These are phyloP conservation scores for Istiophorus platypterus DNA, from an alignment of 2,113 vertebrate species.

Conservation along the genomic window DNA sequence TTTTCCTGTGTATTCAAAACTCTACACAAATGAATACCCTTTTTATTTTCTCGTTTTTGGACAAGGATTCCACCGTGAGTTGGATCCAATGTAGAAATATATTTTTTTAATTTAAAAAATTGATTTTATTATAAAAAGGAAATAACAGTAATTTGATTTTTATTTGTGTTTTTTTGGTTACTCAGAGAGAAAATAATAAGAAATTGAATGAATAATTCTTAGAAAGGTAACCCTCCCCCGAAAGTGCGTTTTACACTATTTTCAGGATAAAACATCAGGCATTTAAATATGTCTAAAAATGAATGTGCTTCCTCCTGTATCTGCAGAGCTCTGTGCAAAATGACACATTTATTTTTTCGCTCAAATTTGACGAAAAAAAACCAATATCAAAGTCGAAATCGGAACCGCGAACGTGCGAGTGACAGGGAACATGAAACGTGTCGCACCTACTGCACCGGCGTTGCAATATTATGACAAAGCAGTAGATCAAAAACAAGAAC, in stretches of 20 bases:
- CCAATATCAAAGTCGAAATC: constrained; percentile 15
- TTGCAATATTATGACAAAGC: constrained; percentile 41
- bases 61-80: background rate
- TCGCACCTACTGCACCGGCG: constrained; percentile 27
- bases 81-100: background rate
- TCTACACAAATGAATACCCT: background rate
- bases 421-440: constrained; percentile 28
- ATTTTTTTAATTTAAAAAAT: background rate
- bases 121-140: background rate
- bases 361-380: constrained; percentile 9
- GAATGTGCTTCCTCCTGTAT: background rate
- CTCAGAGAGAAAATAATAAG: background rate
- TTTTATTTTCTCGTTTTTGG: background rate
- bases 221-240: background rate
- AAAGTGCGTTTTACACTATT: too few species aligned
- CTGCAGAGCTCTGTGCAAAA: constrained; percentile 26
- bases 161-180: background rate
- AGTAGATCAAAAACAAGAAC: constrained; percentile 40
- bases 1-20: background rate
- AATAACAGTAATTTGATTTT: background rate
- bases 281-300: background rate
- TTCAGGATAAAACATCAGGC: background rate
- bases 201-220: background rate
- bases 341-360: constrained; percentile 2
- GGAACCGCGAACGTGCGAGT: constrained; percentile 27